These are phyloP conservation scores for Cryptoblepharus egeriae DNA, from an alignment of 2,797 vertebrate species.

Conservation along the genomic window DNA sequence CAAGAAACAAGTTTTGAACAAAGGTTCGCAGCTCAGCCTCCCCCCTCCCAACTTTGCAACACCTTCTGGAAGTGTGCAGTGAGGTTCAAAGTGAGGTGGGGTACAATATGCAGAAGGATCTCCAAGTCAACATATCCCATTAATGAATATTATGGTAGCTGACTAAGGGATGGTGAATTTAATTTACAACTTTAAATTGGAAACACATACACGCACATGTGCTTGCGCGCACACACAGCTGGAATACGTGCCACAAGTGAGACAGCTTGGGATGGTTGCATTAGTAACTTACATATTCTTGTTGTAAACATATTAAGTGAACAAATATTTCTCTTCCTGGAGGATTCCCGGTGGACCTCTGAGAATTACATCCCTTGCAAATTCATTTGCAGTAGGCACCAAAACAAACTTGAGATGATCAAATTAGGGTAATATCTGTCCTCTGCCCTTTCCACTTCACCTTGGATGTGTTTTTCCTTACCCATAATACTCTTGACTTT, in stretches of 20 bases:
- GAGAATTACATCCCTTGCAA: slow-evolving; percentile 33
- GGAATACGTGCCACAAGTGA: slow-evolving; percentile 60
- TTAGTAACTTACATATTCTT: slow-evolving; percentile 55
- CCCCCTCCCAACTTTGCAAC: not conserved
- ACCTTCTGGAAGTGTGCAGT: not conserved
- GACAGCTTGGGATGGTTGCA: slow-evolving; percentile 48
- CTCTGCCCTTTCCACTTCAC: slow-evolving; percentile 27
- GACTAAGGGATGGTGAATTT: slow-evolving; percentile 57
- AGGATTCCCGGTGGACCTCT: not conserved
- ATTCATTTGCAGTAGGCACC: slow-evolving; percentile 20
- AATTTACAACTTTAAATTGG: slow-evolving; percentile 65
- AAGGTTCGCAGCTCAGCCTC: not conserved
- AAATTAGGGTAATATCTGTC: slow-evolving; percentile 24
- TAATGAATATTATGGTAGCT: slow-evolving; percentile 49
- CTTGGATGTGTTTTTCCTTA: not conserved
- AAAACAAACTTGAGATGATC: slow-evolving; percentile 45
- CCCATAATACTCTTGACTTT: not conserved
- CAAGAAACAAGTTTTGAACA: not conserved
- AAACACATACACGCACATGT: slow-evolving; percentile 46
- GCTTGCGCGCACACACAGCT: not conserved
- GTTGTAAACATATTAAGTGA: slow-evolving; percentile 49
- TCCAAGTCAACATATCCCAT: slow-evolving; percentile 48
- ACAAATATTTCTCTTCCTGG: slow-evolving; percentile 50
- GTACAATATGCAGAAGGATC: slow-evolving; percentile 30
- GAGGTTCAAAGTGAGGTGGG: not conserved